Conservation (phyloP, 2,888 invertebrate species). For the Resseliella maxima region DNA sequence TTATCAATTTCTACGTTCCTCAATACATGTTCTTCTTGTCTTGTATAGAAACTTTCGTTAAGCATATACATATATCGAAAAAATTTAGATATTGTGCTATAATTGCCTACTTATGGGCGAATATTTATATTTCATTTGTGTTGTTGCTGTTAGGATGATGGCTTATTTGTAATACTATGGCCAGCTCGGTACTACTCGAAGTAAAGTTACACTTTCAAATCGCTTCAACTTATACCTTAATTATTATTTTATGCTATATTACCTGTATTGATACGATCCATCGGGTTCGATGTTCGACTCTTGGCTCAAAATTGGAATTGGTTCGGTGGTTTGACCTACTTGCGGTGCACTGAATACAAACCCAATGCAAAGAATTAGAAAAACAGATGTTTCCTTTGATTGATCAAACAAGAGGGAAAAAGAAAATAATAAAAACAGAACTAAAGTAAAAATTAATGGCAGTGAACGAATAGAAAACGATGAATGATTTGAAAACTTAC, state of each 20-base stretch:
- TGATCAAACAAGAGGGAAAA: not conserved
- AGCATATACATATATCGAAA: not conserved
- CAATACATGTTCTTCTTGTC: no score
- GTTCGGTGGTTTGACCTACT: constrained; percentile 67
- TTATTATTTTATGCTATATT: constrained; percentile 61
- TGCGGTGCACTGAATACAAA: constrained; percentile 49
- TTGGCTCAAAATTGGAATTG: constrained; percentile 76
- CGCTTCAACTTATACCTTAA: not conserved
- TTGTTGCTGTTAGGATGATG: not conserved
- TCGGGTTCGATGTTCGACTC: constrained; percentile 78
- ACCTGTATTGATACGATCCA: constrained; percentile 80
- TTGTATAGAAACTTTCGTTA: not conserved
- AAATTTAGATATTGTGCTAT: not conserved
- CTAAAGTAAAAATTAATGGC: not conserved
- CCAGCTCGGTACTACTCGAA: no score
- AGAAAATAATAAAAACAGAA: not conserved
- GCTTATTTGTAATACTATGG: no score
- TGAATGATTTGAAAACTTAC: no score
- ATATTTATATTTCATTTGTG: not conserved
- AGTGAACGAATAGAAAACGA: not conserved
- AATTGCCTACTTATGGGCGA: constrained; percentile 3
- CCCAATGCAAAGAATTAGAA: constrained; percentile 25
- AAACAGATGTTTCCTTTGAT: constrained; percentile 44
- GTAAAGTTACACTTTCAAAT: no score
- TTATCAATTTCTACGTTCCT: no score